phyloP scores from a whole-genome alignment of 2,113 vertebrate species.

The human (Homo sapiens) region DNA sequence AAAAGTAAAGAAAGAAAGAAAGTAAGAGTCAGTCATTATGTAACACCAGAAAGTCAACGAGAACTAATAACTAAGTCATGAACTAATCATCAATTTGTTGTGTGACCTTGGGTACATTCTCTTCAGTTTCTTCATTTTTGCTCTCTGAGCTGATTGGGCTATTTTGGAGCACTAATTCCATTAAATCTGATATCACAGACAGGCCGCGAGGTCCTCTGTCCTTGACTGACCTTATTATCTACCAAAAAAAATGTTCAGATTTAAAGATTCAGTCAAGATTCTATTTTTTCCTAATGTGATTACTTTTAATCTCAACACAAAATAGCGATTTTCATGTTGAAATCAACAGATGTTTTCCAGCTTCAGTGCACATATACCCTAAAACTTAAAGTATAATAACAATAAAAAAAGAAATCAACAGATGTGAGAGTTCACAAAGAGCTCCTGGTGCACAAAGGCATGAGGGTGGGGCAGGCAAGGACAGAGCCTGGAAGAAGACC shows the following conservation, averaged over 20 bases:
- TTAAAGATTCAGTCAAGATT: not conserved
- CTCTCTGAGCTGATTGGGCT: not conserved
- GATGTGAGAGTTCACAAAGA: not conserved
- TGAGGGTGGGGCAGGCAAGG: accelerated
- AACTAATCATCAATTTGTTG: not conserved
- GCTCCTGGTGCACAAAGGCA: accelerated
- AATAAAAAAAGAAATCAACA: not conserved
- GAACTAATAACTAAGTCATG: too few species aligned
- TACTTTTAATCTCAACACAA: not conserved
- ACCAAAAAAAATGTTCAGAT: not conserved
- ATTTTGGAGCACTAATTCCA: too few species aligned
- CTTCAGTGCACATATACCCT: too few species aligned
- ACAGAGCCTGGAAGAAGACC: not conserved
- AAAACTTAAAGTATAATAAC: too few species aligned
- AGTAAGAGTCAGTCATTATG: not conserved
- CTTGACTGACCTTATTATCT: not conserved
- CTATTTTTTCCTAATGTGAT: not conserved
- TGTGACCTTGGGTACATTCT: too few species aligned
- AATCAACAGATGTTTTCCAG: not conserved
- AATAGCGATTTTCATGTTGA: not conserved
- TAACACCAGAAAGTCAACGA: not conserved
- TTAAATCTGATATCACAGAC: not conserved
- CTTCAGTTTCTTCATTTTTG: not conserved
- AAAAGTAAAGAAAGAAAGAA: not conserved
- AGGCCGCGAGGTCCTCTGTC: not conserved